These are phyloP conservation scores for Catharus ustulatus DNA, from an alignment of 2,797 vertebrate genomes.

Conservation along the genomic window DNA sequence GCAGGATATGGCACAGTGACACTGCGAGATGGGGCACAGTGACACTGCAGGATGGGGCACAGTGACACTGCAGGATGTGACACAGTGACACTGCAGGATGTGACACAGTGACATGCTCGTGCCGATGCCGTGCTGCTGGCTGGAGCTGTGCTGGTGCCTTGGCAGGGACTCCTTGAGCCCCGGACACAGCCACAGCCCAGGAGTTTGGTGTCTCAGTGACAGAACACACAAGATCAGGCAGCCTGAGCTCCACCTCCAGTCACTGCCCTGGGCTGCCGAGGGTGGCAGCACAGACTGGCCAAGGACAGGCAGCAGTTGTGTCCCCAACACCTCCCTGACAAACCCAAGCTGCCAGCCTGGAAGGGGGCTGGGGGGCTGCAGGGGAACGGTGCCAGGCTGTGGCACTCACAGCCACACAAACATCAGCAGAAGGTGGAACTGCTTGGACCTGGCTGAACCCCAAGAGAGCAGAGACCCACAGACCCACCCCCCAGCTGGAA, in stretches of 20 bases:
- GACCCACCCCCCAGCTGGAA: rapidly evolving
- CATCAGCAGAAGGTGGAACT: not conserved
- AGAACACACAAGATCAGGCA: not conserved
- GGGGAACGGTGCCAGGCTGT: not conserved
- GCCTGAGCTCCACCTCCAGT: not conserved
- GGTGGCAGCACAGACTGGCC: not conserved
- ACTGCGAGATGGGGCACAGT: not conserved
- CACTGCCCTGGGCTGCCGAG: not conserved
- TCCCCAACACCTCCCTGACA: not conserved
- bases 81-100: not conserved
- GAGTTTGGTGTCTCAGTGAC: not conserved
- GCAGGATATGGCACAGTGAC: not conserved
- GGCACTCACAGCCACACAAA: not conserved
- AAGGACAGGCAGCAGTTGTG: not conserved
- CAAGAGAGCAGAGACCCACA: not conserved
- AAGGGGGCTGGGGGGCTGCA: not conserved
- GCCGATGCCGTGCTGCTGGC: not conserved
- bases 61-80: not conserved
- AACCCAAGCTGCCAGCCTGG: not conserved
- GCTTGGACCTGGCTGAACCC: not conserved
- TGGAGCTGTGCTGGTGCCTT: not conserved
- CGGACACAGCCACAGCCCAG: not conserved
- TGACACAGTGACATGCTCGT: rapidly evolving
- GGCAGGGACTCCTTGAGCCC: not conserved
- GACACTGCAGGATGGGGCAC: not conserved